Evolutionary conservation across 2,113 vertebrate genomes (phyloP), one percentile per base, ranked within the genome.

Genomic region (Otis tarda): DNA sequence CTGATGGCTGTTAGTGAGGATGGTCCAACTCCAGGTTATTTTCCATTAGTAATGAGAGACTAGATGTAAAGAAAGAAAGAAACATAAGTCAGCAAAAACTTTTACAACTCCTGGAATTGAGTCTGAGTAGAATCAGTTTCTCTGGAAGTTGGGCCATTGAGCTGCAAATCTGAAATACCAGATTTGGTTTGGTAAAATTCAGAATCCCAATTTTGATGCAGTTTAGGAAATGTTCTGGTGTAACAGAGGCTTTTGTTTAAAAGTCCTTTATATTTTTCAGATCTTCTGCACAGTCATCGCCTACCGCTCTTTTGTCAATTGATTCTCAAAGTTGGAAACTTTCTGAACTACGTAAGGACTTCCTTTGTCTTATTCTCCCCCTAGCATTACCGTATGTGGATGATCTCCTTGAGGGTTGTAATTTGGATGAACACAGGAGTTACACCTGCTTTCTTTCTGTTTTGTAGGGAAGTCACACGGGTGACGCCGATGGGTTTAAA

Each of bases 251-350:
- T 82, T 78, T 70, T 61, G 11, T 35, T 88, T 88, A 17, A 50
- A 94, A 83, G 18, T 41, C 7, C 12, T 52, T 84, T 68, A 45
- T 85, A 31, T 63, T 81, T 89, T 71, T 8, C 97, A 99, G 99
- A 98, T 96, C 98, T 99, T 71, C 98, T 98, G 93, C 90, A 24
- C 69, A 99, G 99, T 93, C 97, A 96, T 8, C 98, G 98, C 69
- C 96, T 99, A 86, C 99, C 99, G 0, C n/a, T 97, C 49, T 99
- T 99, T 97, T 99, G 99, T 97, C 98, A 98, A 74, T 98, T 99
- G 85, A 99, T 99, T 94, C 98, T 99, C 28, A 98, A 98, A 83
- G 99, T 99, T 27, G 99, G 99, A 89, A 99, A 99, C 97, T 99
- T 99, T 87, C 98, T 99, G 87, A 99, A 99, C 95, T 99, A 99